These are phyloP conservation scores for Garrulus glandarius DNA, from an alignment of 2,797 vertebrate genomes.

Conservation along the genomic window DNA sequence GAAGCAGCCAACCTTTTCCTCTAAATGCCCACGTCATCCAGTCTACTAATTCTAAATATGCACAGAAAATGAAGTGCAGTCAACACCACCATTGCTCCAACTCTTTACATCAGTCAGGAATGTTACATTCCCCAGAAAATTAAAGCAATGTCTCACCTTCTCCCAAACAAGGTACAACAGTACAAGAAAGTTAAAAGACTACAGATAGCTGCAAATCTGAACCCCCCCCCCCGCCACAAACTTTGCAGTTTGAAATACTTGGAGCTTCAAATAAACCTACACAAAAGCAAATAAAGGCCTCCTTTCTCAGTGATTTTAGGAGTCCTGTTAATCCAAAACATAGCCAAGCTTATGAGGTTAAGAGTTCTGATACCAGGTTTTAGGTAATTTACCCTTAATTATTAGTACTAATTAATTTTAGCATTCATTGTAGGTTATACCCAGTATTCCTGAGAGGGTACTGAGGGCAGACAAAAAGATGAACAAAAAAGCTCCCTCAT, in stretches of 20 bases:
- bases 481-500: not conserved
- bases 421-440: not conserved
- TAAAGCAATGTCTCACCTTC: not conserved
- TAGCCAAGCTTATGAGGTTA: not conserved
- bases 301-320: not conserved
- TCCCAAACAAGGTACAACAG: not conserved
- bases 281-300: not conserved
- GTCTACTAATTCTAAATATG: not conserved
- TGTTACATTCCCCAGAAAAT: not conserved
- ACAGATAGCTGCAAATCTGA: not conserved
- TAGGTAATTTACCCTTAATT: not conserved
- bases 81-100: not conserved
- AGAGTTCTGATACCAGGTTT: not conserved
- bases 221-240: not conserved
- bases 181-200: not conserved
- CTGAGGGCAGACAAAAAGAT: not conserved
- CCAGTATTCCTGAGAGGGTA: not conserved
- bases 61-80: not conserved
- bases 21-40: not conserved
- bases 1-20: not conserved
- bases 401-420: not conserved
- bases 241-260: not conserved
- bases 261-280: not conserved
- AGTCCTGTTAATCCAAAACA: not conserved
- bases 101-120: not conserved